A percentile compares a stretch with the other conserved stretches of the same genome.
phyloP scores from a whole-genome alignment of 92 coral and sea anemone species.

The Phenganax stokvisi region DNA sequence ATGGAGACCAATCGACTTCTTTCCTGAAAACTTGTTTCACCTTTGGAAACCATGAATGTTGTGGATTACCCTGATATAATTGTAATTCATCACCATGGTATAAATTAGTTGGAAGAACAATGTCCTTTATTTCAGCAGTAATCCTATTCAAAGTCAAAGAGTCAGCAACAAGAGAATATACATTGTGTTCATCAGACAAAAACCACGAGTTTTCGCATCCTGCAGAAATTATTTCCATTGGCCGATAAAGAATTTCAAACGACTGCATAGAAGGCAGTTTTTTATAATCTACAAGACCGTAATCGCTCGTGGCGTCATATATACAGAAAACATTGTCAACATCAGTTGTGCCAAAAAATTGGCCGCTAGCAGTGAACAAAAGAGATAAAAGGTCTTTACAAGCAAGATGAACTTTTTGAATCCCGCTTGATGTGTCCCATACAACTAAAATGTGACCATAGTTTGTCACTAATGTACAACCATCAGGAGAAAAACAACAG shows the following conservation, averaged over 20 bases:
- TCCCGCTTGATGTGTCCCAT: slow-evolving; percentile 36
- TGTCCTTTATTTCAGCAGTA: neutral
- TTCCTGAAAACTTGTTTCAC: neutral
- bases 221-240: neutral
- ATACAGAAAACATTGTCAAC: neutral
- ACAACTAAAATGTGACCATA: slow-evolving; percentile 13
- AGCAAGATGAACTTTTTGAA: neutral
- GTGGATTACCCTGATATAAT: neutral
- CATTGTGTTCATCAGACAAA: neutral
- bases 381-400: neutral
- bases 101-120: neutral
- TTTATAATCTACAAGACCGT: neutral
- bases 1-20: neutral
- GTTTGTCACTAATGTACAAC: slow-evolving; percentile 15
- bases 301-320: neutral
- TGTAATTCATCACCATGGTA: neutral
- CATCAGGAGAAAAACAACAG: slow-evolving; percentile 37
- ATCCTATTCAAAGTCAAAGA: neutral
- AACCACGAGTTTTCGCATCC: neutral
- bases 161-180: neutral
- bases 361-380: neutral
- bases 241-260: neutral
- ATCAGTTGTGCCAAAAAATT: slow-evolving; percentile 12
- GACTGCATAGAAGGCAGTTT: neutral
- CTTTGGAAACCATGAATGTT: neutral